Evolutionary conservation across 2,797 vertebrate species (phyloP), one percentile per base, ranked within the genome.

Genomic region (Moxostoma hubbsi): DNA sequence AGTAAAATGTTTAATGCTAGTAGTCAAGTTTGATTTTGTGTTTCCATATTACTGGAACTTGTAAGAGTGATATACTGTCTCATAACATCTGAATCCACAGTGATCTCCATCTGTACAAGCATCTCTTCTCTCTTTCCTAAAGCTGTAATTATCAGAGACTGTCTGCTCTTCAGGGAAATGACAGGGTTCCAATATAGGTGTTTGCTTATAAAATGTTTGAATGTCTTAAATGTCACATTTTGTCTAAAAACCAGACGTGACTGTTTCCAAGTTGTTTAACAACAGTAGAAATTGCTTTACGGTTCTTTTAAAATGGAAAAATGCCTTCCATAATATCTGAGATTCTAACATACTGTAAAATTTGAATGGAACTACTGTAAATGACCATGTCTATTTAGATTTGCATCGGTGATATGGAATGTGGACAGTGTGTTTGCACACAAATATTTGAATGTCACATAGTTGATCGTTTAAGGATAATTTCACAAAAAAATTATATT

Each of bases 201-300:
- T 80, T 73, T 58, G 55, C 72, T 62, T 72, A 81, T 82, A 85
- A 85, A 84, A 86, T 84, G 81, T 87, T 79, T 79, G 46, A 64
- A 65, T 45, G 45, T 61, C 62, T 57, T 63, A 81, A 83, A 84
- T 82, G 74, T 83, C 78, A 82, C 51, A 65, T 81, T 84, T 83
- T 72, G n/a, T 15, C 45, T n/a, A 70, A 77, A 85, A 86, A 86
- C 10, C 85, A 85, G 80, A 88, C 74, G 80, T 81, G 46, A 7
- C 46, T 47, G 53, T 46, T 57, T 6, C 68, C 45, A 55, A 18
- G n/a, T 59, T 74, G n/a, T 71, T 62, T 46, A 55, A 62, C 73
- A 70, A 45, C 70, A 43, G 53, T 77, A 64, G 78, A 70, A 84
- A 77, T 53, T 43, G 36, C 13, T 80, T 68, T 53, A 65, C 49